Evolutionary conservation across 2,888 invertebrate genomes (phyloP).

Genomic region (Stenodema calcarata): DNA sequence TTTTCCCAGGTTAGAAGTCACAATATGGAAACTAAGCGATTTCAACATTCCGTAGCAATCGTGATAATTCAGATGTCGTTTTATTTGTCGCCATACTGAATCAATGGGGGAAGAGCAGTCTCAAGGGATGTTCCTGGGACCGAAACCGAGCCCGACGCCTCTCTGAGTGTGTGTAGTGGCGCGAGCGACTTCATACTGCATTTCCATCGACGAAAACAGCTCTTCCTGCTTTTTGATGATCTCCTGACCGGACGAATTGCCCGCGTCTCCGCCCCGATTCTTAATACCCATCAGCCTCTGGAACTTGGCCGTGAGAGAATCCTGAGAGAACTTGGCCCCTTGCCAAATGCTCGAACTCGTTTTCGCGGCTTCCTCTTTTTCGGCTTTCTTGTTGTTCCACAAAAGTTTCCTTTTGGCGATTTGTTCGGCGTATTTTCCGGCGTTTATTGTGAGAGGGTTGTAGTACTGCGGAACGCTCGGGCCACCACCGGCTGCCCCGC

Average conservation of each 20-base stretch:
- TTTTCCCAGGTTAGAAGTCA: background rate
- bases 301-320: constrained; percentile 91
- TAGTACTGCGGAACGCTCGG: constrained; percentile 71
- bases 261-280: constrained; percentile 46
- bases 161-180: constrained; percentile 96
- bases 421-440: constrained; percentile 84
- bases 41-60: background rate
- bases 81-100: background rate
- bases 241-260: constrained; percentile 57
- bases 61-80: too few species aligned
- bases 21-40: background rate
- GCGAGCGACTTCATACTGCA: constrained; percentile 94
- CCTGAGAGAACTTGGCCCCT: constrained; percentile 85
- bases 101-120: background rate
- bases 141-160: constrained; percentile 83
- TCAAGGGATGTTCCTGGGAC: constrained; percentile 61
- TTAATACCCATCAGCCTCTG: constrained; percentile 96
- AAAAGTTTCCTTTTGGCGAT: constrained; percentile 90
- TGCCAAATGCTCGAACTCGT: constrained; percentile 68
- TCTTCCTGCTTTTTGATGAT: constrained; percentile 69
- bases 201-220: constrained; percentile 91
- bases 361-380: background rate
- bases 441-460: constrained; percentile 76
- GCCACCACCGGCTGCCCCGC: background rate
- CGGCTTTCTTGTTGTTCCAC: constrained; percentile 69